Base-by-base conservation (phyloP, 2,888 invertebrate species). In the Clistopyga incitator region DNA sequence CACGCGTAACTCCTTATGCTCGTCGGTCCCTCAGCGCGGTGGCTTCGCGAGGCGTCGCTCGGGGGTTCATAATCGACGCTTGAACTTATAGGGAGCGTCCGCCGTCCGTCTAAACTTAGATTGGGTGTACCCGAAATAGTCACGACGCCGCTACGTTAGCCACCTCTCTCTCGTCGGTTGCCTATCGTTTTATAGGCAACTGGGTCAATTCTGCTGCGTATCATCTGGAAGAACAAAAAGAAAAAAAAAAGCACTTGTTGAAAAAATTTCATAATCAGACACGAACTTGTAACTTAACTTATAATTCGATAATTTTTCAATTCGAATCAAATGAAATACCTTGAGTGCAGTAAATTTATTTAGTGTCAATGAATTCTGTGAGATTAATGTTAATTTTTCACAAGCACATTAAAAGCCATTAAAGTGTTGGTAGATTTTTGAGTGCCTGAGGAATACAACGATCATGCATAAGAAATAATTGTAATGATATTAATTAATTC, bases 31-130 rank as follows among this genome's bases (percentile, higher is more conserved):
- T 78, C 67, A 64, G 67, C 71, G 67, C 71, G 42, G 65, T 42
- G 54, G 78, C 78, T 68, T 54, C 56, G 68, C 79, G 71, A 84
- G 86, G 82, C 85, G 86, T 84, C 87, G 88, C 59, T 87, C 88
- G 86, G 86, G 87, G 86, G 87, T 89, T 90, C 90, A 90, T 91
- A 91, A 91, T 89, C 88, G 89, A 88, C 88, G 90, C 91, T 92
- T 92, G 92, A 90, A 92, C 92, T 91, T 93, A 92, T 92, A 92
- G 91, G 92, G 92, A 92, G 90, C 90, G 92, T 89, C 88, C 89
- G 90, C 87, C 89, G 90, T 88, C 86, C 88, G 89, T 87, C 92
- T 93, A 92, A 92, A 92, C 89, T 92, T 92, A 93, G 91, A 90
- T 84, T 81, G 84, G 88, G 89, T 84, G 81, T 85, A 84, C 89